Percentiles rank a stretch among this genome's conserved stretches.
phyloP scores from a whole-genome alignment of 2,888 invertebrate species.

The Eustalomyia histrio region DNA sequence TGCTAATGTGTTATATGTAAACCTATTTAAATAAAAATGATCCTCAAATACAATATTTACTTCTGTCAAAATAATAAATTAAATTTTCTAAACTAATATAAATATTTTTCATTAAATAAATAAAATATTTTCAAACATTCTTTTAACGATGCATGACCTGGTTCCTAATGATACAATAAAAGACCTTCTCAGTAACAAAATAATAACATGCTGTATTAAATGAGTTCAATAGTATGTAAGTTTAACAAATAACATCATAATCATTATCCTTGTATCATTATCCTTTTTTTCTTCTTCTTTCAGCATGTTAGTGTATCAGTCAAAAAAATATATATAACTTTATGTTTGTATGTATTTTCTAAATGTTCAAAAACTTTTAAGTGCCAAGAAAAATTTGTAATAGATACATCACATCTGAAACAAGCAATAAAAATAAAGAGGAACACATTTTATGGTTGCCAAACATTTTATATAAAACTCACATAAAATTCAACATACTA shows the following conservation, averaged over 20 bases:
- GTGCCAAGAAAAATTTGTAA: constrained; percentile 36
- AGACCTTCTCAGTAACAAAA: constrained; percentile 25
- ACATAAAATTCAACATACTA: constrained; percentile 21
- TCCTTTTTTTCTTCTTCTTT: constrained; percentile 3
- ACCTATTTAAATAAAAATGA: no score
- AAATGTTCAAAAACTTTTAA: constrained; percentile 34
- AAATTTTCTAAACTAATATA: no score
- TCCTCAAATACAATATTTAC: no score
- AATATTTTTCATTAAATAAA: constrained; percentile 33
- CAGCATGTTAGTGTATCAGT: constrained; percentile 13
- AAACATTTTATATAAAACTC: constrained; percentile 56
- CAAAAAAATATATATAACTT: neutral
- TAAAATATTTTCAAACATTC: constrained; percentile 44
- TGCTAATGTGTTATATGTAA: no score
- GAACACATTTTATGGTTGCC: constrained; percentile 45
- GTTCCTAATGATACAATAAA: constrained; percentile 27
- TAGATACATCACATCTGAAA: constrained; percentile 28
- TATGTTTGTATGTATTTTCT: no score
- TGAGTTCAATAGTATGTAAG: neutral
- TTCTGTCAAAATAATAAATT: no score
- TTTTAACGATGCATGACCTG: constrained; percentile 63
- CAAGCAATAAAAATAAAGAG: constrained; percentile 37
- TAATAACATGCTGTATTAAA: neutral
- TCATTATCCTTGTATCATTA: constrained; percentile 37
- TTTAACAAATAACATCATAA: constrained; percentile 33